These are phyloP conservation scores for Hirudinaria manillensis DNA, from an alignment of 2,888 invertebrate genomes.

Conservation along the genomic window DNA sequence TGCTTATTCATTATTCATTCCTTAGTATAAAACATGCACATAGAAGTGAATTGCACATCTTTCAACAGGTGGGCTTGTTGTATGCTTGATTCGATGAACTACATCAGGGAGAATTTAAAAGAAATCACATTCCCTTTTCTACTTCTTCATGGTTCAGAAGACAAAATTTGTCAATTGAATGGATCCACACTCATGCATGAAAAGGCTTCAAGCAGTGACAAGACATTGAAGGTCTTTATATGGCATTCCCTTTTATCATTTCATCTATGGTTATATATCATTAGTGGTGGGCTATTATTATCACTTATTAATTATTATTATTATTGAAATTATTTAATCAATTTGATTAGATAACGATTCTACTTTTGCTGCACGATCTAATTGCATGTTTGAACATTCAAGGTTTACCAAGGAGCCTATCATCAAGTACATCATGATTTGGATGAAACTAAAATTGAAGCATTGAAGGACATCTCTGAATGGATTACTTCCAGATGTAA, in stretches of 20 bases:
- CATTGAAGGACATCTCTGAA: constrained; percentile 41
- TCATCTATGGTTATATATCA: no score
- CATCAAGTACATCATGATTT: constrained; percentile 48
- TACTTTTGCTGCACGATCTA: not conserved
- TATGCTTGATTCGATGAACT: constrained; percentile 44
- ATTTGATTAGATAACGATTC: no score
- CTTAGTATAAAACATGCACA: no score
- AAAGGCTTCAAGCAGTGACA: constrained; percentile 7
- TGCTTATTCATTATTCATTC: not conserved
- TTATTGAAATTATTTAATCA: no score
- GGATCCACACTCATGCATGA: constrained; percentile 18
- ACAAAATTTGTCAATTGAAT: not conserved
- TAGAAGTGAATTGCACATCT: no score
- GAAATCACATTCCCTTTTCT: constrained; percentile 44
- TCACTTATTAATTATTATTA: no score
- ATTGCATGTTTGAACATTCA: not conserved
- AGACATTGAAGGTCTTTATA: constrained; percentile 38
- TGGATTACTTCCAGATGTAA: constrained; percentile 40
- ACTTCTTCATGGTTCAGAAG: constrained; percentile 19
- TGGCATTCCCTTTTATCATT: no score
- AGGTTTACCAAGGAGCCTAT: constrained; percentile 42
- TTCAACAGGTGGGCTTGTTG: constrained; percentile 46
- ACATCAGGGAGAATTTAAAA: constrained; percentile 43
- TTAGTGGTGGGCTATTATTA: no score
- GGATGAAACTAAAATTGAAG: constrained; percentile 41